Conservation (phyloP, 1,140 invertebrate species). For the Lordiphosa stackelbergi region DNA sequence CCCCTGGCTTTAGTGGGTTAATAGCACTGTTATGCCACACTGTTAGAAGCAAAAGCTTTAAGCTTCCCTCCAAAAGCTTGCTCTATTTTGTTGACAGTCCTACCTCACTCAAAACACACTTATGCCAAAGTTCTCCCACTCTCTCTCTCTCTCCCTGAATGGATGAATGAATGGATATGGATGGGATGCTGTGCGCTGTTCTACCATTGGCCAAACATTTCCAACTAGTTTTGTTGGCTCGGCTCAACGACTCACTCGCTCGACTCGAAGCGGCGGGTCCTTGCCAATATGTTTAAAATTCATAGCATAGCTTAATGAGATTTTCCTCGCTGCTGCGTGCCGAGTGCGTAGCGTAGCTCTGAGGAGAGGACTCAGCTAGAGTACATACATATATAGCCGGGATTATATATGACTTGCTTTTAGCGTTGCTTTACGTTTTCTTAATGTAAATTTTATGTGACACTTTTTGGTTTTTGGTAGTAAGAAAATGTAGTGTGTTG, state of each 20-base stretch:
- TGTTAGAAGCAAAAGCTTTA: slow-evolving; percentile 14
- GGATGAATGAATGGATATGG: slow-evolving; percentile 1
- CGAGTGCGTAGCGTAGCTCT: slow-evolving; percentile 35
- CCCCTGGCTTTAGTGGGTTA: background rate
- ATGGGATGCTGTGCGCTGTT: slow-evolving; percentile 21
- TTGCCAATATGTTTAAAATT: slow-evolving; percentile 72
- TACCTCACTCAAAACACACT: slow-evolving; percentile 53
- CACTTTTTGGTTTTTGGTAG: slow-evolving; percentile 50
- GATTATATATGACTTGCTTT: slow-evolving; percentile 67
- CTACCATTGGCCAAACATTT: slow-evolving; percentile 55
- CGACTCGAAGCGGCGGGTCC: slow-evolving; percentile 32
- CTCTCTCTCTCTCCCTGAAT: background rate
- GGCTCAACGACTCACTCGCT: slow-evolving; percentile 38
- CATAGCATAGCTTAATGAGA: slow-evolving; percentile 70
- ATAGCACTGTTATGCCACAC: background rate
- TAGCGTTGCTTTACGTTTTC: slow-evolving; percentile 54
- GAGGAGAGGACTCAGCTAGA: too few relatives aligned
- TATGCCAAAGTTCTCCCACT: slow-evolving; percentile 18
- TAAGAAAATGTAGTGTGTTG: slow-evolving; percentile 5
- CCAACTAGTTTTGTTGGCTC: slow-evolving; percentile 33
- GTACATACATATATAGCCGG: slow-evolving; percentile 28
- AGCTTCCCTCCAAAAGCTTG: slow-evolving; percentile 26
- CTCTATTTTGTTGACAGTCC: slow-evolving; percentile 32
- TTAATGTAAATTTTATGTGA: slow-evolving; percentile 66
- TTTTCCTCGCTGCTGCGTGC: slow-evolving; percentile 50